Conservation (phyloP, 2,888 invertebrate species). For the Cremastinae sp. region DNA sequence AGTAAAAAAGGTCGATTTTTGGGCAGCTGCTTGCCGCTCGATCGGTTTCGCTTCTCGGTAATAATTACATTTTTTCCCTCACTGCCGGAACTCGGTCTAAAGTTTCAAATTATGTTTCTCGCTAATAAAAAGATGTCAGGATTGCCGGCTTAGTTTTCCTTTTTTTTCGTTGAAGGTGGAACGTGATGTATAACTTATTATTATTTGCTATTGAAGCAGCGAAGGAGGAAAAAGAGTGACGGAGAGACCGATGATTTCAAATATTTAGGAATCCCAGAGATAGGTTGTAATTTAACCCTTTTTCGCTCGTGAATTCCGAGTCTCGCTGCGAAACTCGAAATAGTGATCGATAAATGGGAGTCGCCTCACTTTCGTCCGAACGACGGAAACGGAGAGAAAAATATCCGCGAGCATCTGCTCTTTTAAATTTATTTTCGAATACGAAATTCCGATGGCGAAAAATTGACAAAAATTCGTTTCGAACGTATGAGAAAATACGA, state of each 20-base stretch:
- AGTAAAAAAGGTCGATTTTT: too few species aligned
- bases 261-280: constrained; percentile 19
- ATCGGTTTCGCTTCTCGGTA: constrained; percentile 4
- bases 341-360: constrained; percentile 37
- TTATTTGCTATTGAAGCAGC: constrained; percentile 38
- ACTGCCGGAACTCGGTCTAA: not conserved
- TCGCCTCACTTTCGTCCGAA: constrained; percentile 38
- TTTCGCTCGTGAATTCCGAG: constrained; percentile 24
- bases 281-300: constrained; percentile 51
- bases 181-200: constrained; percentile 36
- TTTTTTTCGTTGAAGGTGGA: not conserved
- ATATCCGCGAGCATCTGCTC: constrained; percentile 21
- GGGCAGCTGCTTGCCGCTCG: constrained; percentile 4
- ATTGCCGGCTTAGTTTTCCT: constrained; percentile 36
- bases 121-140: constrained; percentile 31
- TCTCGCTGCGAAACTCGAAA: constrained; percentile 32
- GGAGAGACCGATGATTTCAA: not conserved
- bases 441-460: constrained; percentile 27
- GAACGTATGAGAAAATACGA: too few species aligned
- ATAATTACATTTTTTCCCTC: not conserved
- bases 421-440: constrained; percentile 10
- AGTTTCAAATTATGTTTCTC: not conserved
- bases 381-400: constrained; percentile 8
- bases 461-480: not conserved
- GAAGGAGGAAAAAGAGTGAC: not conserved